phyloP scores from a whole-genome alignment of 2,797 vertebrate genomes.

The Chromis chromis region DNA sequence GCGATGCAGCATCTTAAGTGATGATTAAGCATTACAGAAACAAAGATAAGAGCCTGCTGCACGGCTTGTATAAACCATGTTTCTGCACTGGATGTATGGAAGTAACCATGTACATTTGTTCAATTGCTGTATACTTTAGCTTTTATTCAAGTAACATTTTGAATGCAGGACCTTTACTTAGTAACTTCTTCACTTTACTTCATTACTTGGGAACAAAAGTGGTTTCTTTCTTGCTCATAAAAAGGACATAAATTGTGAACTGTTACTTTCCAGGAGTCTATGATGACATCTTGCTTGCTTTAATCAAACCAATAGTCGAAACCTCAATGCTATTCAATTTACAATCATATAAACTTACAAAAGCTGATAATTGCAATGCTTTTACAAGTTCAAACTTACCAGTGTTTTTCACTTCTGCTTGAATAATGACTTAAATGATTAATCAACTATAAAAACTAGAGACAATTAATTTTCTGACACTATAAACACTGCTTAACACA shows the following conservation, averaged over 20 bases:
- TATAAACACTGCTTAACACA: background rate
- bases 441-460: background rate
- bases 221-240: too few species aligned
- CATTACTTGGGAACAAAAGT: too few species aligned
- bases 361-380: background rate
- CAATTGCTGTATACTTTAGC: background rate
- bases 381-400: background rate
- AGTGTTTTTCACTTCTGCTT: background rate
- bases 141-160: background rate
- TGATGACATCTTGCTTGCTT: too few species aligned
- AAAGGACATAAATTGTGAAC: too few species aligned
- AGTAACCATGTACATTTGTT: background rate
- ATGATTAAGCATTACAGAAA: conserved; percentile 22
- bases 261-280: too few species aligned
- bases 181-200: too few species aligned
- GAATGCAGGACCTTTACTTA: too few species aligned
- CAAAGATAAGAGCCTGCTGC: conserved; percentile 7
- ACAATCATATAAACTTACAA: background rate
- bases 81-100: background rate
- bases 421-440: background rate
- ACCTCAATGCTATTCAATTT: background rate
- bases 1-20: conserved; percentile 27
- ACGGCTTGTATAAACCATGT: conserved; percentile 1
- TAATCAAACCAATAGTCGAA: background rate
- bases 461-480: background rate